Evolutionary conservation across 2,797 vertebrate species (phyloP).

Genomic region (Perodicticus potto): DNA sequence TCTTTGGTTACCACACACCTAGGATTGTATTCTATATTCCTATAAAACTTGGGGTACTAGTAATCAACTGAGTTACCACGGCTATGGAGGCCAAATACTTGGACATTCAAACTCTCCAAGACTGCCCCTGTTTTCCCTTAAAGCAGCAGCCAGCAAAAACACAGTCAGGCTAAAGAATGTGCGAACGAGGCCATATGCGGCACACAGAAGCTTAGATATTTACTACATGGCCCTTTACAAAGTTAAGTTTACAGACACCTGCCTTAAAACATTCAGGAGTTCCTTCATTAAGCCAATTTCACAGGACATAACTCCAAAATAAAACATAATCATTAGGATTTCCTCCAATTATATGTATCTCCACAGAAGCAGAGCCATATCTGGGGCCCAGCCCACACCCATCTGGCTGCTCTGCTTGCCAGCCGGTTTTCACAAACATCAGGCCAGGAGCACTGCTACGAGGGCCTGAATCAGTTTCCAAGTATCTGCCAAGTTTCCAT

Average conservation of each 20-base stretch:
- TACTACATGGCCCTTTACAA: neutral
- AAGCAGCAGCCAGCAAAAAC: neutral
- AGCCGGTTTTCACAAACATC: neutral
- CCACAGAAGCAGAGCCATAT: fast-evolving
- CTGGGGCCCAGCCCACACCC: neutral
- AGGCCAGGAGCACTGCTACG: neutral
- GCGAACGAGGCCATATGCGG: fast-evolving
- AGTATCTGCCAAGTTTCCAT: neutral
- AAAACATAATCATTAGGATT: neutral
- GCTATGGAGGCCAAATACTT: neutral
- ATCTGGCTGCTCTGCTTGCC: neutral
- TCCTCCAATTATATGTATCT: neutral
- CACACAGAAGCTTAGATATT: neutral
- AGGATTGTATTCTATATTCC: neutral
- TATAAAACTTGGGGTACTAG: neutral
- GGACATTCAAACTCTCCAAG: neutral
- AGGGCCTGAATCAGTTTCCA: neutral
- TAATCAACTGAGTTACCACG: neutral
- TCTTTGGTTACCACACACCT: neutral
- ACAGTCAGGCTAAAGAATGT: neutral
- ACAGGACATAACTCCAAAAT: neutral
- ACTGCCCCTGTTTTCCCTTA: neutral
- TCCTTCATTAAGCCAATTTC: neutral
- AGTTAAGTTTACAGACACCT: neutral
- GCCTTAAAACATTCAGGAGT: neutral